phyloP scores from a whole-genome alignment of 1,140 invertebrate genomes.

The Babylonia areolata region DNA sequence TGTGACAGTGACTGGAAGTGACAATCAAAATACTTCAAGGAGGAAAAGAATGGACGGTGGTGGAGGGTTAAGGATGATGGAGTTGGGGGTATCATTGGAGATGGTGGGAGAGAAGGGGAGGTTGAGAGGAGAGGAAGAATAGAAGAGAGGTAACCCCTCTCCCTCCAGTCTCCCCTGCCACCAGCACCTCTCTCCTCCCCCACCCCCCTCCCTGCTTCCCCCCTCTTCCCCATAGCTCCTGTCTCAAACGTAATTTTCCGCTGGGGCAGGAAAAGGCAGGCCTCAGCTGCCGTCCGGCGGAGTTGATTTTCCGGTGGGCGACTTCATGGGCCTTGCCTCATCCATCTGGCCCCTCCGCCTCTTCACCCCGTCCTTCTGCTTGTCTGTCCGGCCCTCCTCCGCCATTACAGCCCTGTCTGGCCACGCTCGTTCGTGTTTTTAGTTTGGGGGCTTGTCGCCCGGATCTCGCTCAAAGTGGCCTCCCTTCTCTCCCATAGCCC shows the following conservation, averaged over 20 bases:
- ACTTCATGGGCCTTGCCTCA: conserved; percentile 32
- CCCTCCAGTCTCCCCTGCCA: too few relatives aligned
- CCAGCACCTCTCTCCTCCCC: too few relatives aligned
- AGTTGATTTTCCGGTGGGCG: conserved; percentile 28
- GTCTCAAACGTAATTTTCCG: conserved; percentile 33
- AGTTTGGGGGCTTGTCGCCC: too few relatives aligned
- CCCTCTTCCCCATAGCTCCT: too few relatives aligned
- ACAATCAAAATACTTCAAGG: neutral
- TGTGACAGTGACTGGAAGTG: neutral
- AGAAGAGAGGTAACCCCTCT: too few relatives aligned
- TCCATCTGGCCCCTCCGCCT: neutral
- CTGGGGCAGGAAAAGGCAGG: neutral
- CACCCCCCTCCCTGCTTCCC: too few relatives aligned
- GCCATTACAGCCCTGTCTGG: neutral
- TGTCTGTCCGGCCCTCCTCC: neutral
- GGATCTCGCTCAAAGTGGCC: too few relatives aligned
- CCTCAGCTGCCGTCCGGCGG: conserved; percentile 22
- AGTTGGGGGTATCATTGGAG: too few relatives aligned
- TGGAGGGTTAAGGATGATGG: neutral
- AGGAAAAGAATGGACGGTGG: too few relatives aligned
- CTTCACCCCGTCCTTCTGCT: neutral
- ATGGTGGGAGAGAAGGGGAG: too few relatives aligned
- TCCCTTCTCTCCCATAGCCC: neutral
- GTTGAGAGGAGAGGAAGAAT: too few relatives aligned
- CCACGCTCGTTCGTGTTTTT: too few relatives aligned